Base-by-base conservation (phyloP, 2,113 vertebrate species). In the Megalops atlanticus region DNA sequence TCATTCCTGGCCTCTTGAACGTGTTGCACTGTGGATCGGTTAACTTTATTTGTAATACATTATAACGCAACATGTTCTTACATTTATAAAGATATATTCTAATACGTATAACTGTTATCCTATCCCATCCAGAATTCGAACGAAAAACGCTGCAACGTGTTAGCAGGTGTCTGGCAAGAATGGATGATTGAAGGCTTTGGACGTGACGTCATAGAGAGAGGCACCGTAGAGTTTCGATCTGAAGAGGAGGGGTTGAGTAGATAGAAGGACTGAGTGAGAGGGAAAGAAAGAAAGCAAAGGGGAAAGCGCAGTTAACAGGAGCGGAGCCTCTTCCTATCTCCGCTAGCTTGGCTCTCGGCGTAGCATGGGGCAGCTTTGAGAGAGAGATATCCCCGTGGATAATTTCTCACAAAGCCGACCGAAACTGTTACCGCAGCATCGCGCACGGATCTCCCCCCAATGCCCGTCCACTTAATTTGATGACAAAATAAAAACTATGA, bases 161-260 rank as follows among this genome's bases (percentile, higher is more conserved):
- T 31, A 78, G 85, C 84, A 86, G 86, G 85, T 88, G 88, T 85
- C 84, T 54, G 69, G 68, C 74, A 79, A 77, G 75, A 82, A 68
- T 52, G 77, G 31, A 45, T 75, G 77, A 79, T 79, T 74, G 85
- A 78, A 80, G 68, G 80, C 45, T 36, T 64, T 52, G 21, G 18
- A 43, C 47, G 80, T 88, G 85, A 88, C 88, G 87, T 89, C 88
- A 89, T 70, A 1, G 16, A 10, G 78, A 47, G 82, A 78, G 84
- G 81, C 49, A 84, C 74, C 78, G 79, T 16, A 80, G 84, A 79
- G 76, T 85, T 86, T 78, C 31, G 69, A 58, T 31, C 74, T 11
- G 74, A 31, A 41, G 64, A 69, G 47, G 15, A 45, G 71, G 74
- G 74, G 80, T 49, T 73, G 35, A 54, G 74, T 79, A 39, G 49